Conservation (phyloP, 1,140 invertebrate genomes). For the Campoletis sonorensis region DNA sequence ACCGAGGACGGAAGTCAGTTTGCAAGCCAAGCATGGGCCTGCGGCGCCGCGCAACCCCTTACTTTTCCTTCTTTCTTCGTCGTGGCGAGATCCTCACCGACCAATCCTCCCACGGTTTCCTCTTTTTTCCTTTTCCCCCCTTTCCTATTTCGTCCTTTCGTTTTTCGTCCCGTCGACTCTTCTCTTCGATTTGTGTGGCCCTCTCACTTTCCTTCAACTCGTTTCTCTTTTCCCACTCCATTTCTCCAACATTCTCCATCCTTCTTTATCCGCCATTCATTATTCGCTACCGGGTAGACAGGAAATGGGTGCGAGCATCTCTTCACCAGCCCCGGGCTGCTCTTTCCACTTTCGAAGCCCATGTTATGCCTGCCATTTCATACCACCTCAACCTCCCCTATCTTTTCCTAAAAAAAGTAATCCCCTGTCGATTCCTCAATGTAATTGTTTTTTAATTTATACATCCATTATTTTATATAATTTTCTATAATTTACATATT, state of each 20-base stretch:
- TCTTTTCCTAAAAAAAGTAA: conserved; percentile 18
- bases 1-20: conserved; percentile 75
- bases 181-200: conserved; percentile 26
- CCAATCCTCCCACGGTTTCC: conserved; percentile 35
- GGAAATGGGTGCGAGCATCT: conserved; percentile 28
- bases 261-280: conserved; percentile 39
- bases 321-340: background rate
- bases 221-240: conserved; percentile 10
- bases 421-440: background rate
- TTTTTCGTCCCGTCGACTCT: background rate
- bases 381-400: background rate
- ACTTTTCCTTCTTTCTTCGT: conserved; percentile 63
- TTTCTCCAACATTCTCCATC: conserved; percentile 37
- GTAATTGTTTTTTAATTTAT: background rate
- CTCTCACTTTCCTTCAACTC: conserved; percentile 40
- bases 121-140: conserved; percentile 29
- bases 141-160: conserved; percentile 34
- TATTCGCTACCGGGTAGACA: conserved; percentile 27
- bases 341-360: conserved; percentile 29
- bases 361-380: background rate
- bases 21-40: conserved; percentile 75
- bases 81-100: conserved; percentile 41
- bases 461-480: no score
- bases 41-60: conserved; percentile 73
- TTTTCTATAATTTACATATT: background rate